Evolutionary conservation across 2,113 vertebrate species (phyloP).

Genomic region (Clarias gariepinus): DNA sequence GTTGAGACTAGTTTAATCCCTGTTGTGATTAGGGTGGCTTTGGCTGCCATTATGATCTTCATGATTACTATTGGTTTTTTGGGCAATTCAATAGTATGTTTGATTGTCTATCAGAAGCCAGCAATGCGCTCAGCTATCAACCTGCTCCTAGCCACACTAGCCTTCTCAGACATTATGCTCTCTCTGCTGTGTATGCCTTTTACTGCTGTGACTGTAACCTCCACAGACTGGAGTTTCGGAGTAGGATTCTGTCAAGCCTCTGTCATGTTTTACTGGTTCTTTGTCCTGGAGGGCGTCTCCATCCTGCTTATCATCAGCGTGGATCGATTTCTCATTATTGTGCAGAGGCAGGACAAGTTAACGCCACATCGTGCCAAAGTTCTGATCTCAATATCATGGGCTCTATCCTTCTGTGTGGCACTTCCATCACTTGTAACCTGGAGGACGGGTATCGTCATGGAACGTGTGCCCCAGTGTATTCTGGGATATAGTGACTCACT

Average conservation of each 20-base stretch:
- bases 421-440: slow-evolving; percentile 75
- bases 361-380: slow-evolving; percentile 79
- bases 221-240: slow-evolving; percentile 79
- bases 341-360: slow-evolving; percentile 84
- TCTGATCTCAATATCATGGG: slow-evolving; percentile 77
- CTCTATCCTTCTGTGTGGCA: slow-evolving; percentile 78
- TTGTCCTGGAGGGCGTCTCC: slow-evolving; percentile 84
- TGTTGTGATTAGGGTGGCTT: slow-evolving; percentile 71
- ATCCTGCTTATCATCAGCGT: slow-evolving; percentile 86
- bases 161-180: slow-evolving; percentile 85
- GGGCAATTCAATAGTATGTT: slow-evolving; percentile 80
- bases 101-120: slow-evolving; percentile 85
- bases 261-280: slow-evolving; percentile 84
- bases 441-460: slow-evolving; percentile 56
- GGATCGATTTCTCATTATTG: slow-evolving; percentile 84
- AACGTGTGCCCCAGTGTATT: slow-evolving; percentile 77
- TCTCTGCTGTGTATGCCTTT: slow-evolving; percentile 89
- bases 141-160: slow-evolving; percentile 81
- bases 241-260: slow-evolving; percentile 81
- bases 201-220: slow-evolving; percentile 76
- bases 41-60: slow-evolving; percentile 78
- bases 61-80: slow-evolving; percentile 81
- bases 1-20: slow-evolving; percentile 64
- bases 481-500: slow-evolving; percentile 82
- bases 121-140: slow-evolving; percentile 86